Evolutionary conservation across 2,113 vertebrate species (phyloP), one percentile per base, ranked within the genome.

Genomic region (Sturnus vulgaris): DNA sequence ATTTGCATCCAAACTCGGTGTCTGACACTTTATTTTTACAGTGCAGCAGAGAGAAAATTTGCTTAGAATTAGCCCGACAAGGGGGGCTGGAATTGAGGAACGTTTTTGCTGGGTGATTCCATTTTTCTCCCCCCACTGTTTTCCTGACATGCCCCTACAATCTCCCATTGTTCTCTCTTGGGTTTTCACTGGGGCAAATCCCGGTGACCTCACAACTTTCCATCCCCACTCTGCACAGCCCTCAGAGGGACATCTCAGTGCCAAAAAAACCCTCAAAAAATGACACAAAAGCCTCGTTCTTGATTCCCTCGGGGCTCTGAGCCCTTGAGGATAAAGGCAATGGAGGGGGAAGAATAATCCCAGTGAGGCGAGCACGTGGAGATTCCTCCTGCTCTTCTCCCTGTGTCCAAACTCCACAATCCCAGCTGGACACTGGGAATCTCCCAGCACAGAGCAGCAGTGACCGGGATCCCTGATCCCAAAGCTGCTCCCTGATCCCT

Each of bases 11-110:
- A 64, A 93, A 88, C 50, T 61, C 63, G 17, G 61, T 13, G 37
- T 71, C 95, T 93, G 30, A 79, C 61, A 86, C 86, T 94, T 80
- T 77, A 87, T 90, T 96, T 97, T 98, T 91, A 97, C 91, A 96
- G 73, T 55, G 82, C 71, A 40, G 78, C 81, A 63, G 85, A 92
- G 79, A 95, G 39, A 21, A 92, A 60, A 94, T 97, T 96, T 97
- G 90, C 95, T 84, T 78, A 86, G 92, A 61, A 82, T 82, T 16
- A 93, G 86, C 71, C 15, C 78, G 96, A 94, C 95, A 95, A 95
- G 95, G 6, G 79, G 91, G 94, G 90, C 88, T 95, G 59, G 93
- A 69, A 95, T 87, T 95, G 83, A 95, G 93, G 46, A 47, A 19
- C 17, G 2, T 93, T 96, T 97, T 94, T 96, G 76, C 68, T 31